A percentile compares a stretch with the other conserved stretches of the same genome.
Conservation (phyloP, 2,797 vertebrate genomes). For the Ataeniobius toweri region DNA sequence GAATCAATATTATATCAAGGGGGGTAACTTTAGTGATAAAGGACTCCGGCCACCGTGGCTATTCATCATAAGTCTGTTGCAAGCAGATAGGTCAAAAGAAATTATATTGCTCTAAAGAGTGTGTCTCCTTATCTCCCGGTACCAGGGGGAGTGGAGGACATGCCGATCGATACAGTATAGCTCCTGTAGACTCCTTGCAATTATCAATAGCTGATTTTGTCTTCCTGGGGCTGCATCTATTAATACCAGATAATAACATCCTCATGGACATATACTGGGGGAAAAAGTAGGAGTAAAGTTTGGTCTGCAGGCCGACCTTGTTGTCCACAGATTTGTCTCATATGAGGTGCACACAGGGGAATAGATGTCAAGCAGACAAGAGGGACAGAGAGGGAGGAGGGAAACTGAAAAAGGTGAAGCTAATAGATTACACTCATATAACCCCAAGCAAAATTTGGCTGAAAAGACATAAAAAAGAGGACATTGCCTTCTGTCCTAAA, state of each 20-base stretch:
- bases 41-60: conserved; percentile 97
- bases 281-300: conserved; percentile 61
- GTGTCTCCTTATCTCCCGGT: conserved; percentile 98
- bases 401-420: neutral
- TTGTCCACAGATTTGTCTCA: conserved; percentile 74
- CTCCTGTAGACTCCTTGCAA: conserved; percentile 96
- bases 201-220: conserved; percentile 99
- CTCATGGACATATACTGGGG: conserved; percentile 80
- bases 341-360: conserved; percentile 63
- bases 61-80: conserved; percentile 99
- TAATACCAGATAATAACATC: conserved; percentile 97
- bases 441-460: neutral
- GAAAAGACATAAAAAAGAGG: neutral
- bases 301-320: conserved; percentile 75
- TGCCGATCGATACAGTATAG: conserved; percentile 96
- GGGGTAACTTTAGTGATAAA: conserved; percentile 99
- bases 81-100: conserved; percentile 99
- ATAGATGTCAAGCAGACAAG: conserved; percentile 54
- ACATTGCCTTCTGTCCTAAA: neutral
- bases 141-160: conserved; percentile 98
- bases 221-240: conserved; percentile 97
- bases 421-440: no score
- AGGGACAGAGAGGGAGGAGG: neutral
- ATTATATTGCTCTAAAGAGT: conserved; percentile 99
- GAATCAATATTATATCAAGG: conserved; percentile 99